Evolutionary conservation across 53 echinoderm and acorn worm genomes (phyloP).

Genomic region (Mesocentrotus franciscanus): DNA sequence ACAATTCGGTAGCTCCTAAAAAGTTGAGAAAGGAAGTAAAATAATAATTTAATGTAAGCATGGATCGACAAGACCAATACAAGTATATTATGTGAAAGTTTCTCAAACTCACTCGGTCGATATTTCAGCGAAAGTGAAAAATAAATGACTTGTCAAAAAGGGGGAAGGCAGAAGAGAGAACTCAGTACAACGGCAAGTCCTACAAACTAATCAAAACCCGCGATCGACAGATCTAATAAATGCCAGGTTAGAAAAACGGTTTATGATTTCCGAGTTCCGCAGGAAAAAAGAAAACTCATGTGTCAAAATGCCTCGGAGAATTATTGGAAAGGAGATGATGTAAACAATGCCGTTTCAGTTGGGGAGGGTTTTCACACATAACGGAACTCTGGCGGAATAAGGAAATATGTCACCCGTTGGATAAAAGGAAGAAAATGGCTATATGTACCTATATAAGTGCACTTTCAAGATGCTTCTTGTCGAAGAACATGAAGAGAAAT

Average conservation of each 20-base stretch:
- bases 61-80: not conserved
- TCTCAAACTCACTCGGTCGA: not conserved
- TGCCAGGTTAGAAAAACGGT: slow-evolving; percentile 28
- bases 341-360: not conserved
- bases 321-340: not conserved
- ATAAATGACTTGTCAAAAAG: not conserved
- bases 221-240: slow-evolving; percentile 33
- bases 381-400: not conserved
- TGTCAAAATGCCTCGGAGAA: slow-evolving; percentile 43
- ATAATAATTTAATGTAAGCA: not conserved
- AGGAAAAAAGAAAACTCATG: slow-evolving; percentile 18
- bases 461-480: not conserved
- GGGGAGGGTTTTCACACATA: not conserved
- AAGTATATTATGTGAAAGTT: not conserved
- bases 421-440: not conserved
- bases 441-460: not conserved
- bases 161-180: not conserved
- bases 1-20: not conserved
- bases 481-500: too few species aligned
- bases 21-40: not conserved
- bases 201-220: not conserved
- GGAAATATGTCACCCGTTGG: not conserved
- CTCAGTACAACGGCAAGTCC: not conserved
- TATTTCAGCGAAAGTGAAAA: not conserved
- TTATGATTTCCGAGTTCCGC: slow-evolving; percentile 49